Evolutionary conservation across 2,113 vertebrate species (phyloP).

Genomic region (Cheirogaleus medius): DNA sequence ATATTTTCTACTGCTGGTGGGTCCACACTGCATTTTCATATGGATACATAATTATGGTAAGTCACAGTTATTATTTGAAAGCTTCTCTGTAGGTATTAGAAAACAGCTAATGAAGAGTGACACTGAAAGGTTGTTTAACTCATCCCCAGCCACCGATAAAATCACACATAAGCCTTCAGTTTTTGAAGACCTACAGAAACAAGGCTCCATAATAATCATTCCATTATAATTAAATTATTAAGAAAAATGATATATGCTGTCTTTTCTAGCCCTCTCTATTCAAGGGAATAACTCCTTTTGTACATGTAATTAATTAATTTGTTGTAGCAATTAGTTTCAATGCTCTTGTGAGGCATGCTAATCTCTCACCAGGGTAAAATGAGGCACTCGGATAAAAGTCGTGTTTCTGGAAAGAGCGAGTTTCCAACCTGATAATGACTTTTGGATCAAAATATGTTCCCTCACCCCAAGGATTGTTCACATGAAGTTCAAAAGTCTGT

Average conservation of each 20-base stretch:
- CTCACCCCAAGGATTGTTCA: background rate
- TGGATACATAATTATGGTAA: slow-evolving; percentile 36
- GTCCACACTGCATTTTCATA: background rate
- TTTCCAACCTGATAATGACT: slow-evolving; percentile 27
- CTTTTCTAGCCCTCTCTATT: slow-evolving; percentile 55
- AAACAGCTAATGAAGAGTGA: slow-evolving; percentile 46
- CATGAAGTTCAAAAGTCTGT: slow-evolving; percentile 14
- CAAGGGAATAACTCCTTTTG: slow-evolving; percentile 53
- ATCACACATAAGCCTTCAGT: slow-evolving; percentile 32
- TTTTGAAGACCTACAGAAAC: slow-evolving; percentile 29
- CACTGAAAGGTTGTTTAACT: background rate
- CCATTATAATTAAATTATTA: slow-evolving; percentile 61
- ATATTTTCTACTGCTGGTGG: background rate
- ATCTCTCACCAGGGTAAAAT: slow-evolving; percentile 61
- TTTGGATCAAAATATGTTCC: slow-evolving; percentile 25
- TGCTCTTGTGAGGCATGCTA: slow-evolving; percentile 31
- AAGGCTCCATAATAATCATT: slow-evolving; percentile 29
- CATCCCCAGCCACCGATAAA: slow-evolving; percentile 43
- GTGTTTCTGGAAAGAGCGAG: slow-evolving; percentile 19
- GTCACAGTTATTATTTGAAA: background rate
- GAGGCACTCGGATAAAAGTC: slow-evolving; percentile 21
- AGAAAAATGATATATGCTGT: slow-evolving; percentile 57
- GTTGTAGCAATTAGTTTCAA: slow-evolving; percentile 69
- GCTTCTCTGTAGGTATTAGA: background rate
- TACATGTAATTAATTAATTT: slow-evolving; percentile 67